Evolutionary conservation across 2,888 invertebrate genomes (phyloP).

Genomic region (Drosophila buzzatii): DNA sequence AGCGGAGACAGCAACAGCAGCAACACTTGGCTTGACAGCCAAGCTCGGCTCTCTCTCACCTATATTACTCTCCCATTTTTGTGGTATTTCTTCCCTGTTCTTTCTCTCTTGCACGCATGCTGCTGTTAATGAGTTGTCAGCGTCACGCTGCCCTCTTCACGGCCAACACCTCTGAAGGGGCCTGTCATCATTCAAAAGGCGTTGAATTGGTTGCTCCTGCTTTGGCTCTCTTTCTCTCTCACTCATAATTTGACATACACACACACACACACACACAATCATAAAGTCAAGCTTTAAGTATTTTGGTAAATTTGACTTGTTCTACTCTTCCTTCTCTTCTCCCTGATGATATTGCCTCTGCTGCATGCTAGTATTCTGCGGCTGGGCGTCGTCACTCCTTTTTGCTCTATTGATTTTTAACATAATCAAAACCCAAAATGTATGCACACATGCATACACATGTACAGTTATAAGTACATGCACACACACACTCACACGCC

Average conservation of each 20-base stretch:
- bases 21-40: slow-evolving; percentile 59
- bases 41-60: slow-evolving; percentile 40
- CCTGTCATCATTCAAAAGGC: slow-evolving; percentile 57
- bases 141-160: slow-evolving; percentile 33
- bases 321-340: background rate
- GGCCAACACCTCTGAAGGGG: slow-evolving; percentile 58
- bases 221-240: slow-evolving; percentile 4
- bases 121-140: slow-evolving; percentile 67
- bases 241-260: background rate
- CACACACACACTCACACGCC: slow-evolving; percentile 31
- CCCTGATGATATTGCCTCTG: background rate
- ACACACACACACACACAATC: slow-evolving; percentile 11
- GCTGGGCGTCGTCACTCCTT: slow-evolving; percentile 73
- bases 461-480: slow-evolving; percentile 49
- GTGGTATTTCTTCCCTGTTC: slow-evolving; percentile 8
- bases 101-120: slow-evolving; percentile 19
- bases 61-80: slow-evolving; percentile 7
- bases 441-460: slow-evolving; percentile 58
- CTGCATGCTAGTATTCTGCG: slow-evolving; percentile 14
- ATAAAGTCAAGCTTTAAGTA: slow-evolving; percentile 46
- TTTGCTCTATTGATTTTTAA: slow-evolving; percentile 84
- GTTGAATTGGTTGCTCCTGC: slow-evolving; percentile 56
- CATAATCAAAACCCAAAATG: slow-evolving; percentile 81
- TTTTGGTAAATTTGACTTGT: slow-evolving; percentile 34
- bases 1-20: slow-evolving; percentile 36